Evolutionary conservation across 2,797 vertebrate species (phyloP).

Genomic region (Eidolon dupreanum): DNA sequence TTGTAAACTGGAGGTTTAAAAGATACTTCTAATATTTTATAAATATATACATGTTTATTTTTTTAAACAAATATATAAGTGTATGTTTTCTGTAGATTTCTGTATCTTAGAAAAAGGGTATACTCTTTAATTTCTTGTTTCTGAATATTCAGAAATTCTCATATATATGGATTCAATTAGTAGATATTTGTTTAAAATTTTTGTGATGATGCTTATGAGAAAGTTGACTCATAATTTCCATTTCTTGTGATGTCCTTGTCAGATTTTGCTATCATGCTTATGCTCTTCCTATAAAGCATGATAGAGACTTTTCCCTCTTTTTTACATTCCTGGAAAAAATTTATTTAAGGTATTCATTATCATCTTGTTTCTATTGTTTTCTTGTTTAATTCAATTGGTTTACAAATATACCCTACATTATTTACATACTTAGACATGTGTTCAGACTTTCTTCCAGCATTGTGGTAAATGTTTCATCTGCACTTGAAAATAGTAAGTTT

Average conservation of each 20-base stretch:
- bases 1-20: neutral
- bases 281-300: neutral
- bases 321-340: neutral
- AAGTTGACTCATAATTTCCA: neutral
- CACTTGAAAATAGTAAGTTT: neutral
- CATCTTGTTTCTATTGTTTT: conserved; percentile 33
- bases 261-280: neutral
- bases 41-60: neutral
- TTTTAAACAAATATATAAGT: neutral
- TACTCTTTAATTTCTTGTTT: neutral
- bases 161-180: neutral
- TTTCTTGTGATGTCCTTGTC: conserved; percentile 8
- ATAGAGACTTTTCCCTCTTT: neutral
- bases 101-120: neutral
- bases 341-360: neutral
- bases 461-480: neutral
- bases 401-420: conserved; percentile 2
- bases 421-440: neutral
- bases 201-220: neutral
- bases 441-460: neutral
- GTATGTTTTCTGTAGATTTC: neutral
- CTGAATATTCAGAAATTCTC: neutral
- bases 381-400: neutral
- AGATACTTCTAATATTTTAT: neutral
- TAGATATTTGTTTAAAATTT: conserved; percentile 48